These are phyloP conservation scores for Macrotus californicus DNA, from an alignment of 2,113 vertebrate genomes.

Conservation along the genomic window DNA sequence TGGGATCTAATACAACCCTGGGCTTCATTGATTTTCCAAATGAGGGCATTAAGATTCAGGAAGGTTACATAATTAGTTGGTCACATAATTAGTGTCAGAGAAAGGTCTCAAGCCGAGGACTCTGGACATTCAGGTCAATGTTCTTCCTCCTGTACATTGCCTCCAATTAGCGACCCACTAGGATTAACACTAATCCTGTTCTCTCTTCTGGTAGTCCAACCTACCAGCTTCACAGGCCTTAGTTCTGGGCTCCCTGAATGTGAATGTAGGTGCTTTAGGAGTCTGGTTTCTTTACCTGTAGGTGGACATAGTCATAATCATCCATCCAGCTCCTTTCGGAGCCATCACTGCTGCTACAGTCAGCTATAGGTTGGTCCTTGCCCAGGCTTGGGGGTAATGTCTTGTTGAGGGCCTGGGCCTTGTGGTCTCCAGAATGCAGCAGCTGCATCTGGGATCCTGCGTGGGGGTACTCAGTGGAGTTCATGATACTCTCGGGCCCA, in stretches of 20 bases:
- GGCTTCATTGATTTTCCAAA: neutral
- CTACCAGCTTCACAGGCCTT: accelerated
- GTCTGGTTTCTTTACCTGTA: conserved; percentile 85
- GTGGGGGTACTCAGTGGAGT: conserved; percentile 63
- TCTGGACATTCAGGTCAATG: neutral
- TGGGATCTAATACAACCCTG: neutral
- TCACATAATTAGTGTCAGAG: neutral
- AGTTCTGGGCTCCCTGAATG: neutral
- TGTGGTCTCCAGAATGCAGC: conserved; percentile 74
- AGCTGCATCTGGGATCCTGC: conserved; percentile 63
- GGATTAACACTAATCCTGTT: neutral
- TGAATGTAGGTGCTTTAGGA: too few relatives aligned
- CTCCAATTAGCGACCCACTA: too few relatives aligned
- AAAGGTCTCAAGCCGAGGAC: neutral
- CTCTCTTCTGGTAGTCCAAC: neutral
- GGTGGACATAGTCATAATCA: conserved; percentile 96
- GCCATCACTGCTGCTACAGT: conserved; percentile 82
- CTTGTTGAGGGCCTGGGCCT: conserved; percentile 77
- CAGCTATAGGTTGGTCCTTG: conserved; percentile 80
- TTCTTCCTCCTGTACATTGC: neutral
- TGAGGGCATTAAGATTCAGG: neutral
- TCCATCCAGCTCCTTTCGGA: conserved; percentile 98
- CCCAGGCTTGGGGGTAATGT: conserved; percentile 73
- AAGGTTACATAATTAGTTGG: neutral
- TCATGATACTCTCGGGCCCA: conserved; percentile 61